Percentiles rank a stretch among this genome's conserved stretches.
Conservation (phyloP, 1,140 invertebrate genomes). For the Drosophila repletoides region DNA sequence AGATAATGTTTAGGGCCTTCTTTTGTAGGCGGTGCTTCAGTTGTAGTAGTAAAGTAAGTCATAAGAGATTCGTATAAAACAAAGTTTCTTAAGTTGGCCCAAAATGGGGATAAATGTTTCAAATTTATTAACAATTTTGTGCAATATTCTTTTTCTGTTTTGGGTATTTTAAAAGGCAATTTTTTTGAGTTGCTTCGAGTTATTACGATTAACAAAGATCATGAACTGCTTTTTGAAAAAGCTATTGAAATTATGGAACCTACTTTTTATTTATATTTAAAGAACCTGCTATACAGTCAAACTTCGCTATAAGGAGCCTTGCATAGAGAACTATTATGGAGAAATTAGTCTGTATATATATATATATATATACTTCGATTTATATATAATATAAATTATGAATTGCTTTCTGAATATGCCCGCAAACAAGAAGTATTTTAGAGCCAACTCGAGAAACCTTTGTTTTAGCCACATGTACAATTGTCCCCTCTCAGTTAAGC, state of each 20-base stretch:
- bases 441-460: constrained; percentile 33
- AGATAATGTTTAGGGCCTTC: constrained; percentile 14
- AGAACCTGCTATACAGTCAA: too few relatives aligned
- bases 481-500: constrained; percentile 8
- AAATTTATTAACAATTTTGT: constrained; percentile 29
- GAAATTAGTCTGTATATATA: too few relatives aligned
- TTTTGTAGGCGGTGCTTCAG: constrained; percentile 28
- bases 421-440: neutral
- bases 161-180: constrained; percentile 31
- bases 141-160: constrained; percentile 46
- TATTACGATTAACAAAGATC: too few relatives aligned
- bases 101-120: neutral
- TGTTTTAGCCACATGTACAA: constrained; percentile 45
- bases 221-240: too few relatives aligned
- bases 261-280: too few relatives aligned
- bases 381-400: too few relatives aligned
- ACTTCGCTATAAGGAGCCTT: too few relatives aligned
- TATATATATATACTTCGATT: too few relatives aligned
- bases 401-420: constrained; percentile 21
- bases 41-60: constrained; percentile 14
- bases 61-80: constrained; percentile 36
- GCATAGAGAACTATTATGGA: too few relatives aligned
- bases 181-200: constrained; percentile 6
- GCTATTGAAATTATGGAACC: too few relatives aligned
- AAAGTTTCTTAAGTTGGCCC: constrained; percentile 58